Evolutionary conservation across 2,797 vertebrate genomes (phyloP).

Genomic region (Leucoraja ocellata): DNA sequence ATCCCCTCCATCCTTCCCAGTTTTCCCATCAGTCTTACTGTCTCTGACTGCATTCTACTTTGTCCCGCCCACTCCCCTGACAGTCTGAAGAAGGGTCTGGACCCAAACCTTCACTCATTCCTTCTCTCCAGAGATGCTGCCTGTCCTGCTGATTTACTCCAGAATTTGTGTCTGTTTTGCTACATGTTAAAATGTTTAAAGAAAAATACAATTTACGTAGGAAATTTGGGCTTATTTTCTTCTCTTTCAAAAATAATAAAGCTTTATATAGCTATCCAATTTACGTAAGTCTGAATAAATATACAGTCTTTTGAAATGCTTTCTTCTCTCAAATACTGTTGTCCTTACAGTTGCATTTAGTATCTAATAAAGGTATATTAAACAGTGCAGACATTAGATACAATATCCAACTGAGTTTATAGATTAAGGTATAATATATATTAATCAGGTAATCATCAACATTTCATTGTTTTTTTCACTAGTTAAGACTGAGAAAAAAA

Average conservation of each 20-base stretch:
- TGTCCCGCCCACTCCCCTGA: too few relatives aligned
- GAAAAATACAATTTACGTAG: background rate
- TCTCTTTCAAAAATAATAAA: slow-evolving; percentile 9
- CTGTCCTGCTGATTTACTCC: too few relatives aligned
- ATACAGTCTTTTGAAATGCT: background rate
- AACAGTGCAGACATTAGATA: background rate
- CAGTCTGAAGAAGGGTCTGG: too few relatives aligned
- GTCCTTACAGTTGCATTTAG: background rate
- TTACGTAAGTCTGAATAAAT: background rate
- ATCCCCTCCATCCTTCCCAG: too few relatives aligned
- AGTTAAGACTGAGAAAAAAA: background rate
- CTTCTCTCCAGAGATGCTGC: too few relatives aligned
- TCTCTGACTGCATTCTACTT: too few relatives aligned
- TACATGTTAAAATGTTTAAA: slow-evolving; percentile 24
- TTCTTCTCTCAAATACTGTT: background rate
- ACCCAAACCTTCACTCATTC: too few relatives aligned
- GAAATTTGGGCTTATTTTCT: background rate
- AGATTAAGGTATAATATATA: background rate
- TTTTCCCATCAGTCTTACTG: too few relatives aligned
- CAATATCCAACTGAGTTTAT: background rate
- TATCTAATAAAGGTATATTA: too few relatives aligned
- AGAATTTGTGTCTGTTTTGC: background rate
- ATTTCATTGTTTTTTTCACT: background rate
- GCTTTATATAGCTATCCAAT: background rate
- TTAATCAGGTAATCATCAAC: background rate